phyloP scores from a whole-genome alignment of 2,888 invertebrate species.

The Eupelmus urozonus region DNA sequence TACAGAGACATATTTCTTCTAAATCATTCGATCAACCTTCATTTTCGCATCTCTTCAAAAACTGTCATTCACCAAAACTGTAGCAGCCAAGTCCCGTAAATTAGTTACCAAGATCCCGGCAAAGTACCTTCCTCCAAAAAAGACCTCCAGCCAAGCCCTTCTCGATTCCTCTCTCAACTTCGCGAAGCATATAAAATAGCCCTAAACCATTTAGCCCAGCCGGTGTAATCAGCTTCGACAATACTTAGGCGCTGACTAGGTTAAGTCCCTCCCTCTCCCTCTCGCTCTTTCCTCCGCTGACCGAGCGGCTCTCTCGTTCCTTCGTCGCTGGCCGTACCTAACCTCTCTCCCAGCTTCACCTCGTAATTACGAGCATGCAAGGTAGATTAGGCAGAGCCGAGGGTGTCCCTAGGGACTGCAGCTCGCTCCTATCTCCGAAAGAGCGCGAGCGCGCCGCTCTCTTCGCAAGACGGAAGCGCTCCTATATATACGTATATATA shows the following conservation, averaged over 20 bases:
- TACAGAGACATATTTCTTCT: too few relatives aligned
- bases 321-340: constrained; percentile 9
- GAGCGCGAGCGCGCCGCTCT: constrained; percentile 19
- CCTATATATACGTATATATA: constrained; percentile 14
- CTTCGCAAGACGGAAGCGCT: constrained; percentile 54
- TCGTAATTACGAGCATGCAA: constrained; percentile 60
- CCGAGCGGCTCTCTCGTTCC: constrained; percentile 27
- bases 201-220: constrained; percentile 54
- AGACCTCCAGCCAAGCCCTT: neutral
- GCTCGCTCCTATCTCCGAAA: neutral
- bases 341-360: constrained; percentile 24
- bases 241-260: constrained; percentile 57
- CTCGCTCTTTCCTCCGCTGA: constrained; percentile 23
- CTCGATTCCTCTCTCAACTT: too few relatives aligned
- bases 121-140: neutral
- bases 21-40: too few relatives aligned
- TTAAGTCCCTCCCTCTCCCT: constrained; percentile 47
- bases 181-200: constrained; percentile 35
- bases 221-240: constrained; percentile 58
- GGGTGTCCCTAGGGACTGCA: constrained; percentile 47
- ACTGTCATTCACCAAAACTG: neutral
- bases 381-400: constrained; percentile 58
- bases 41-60: too few relatives aligned
- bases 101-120: constrained; percentile 4
- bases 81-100: neutral